Base-by-base conservation (phyloP, 2,797 vertebrate genomes). In the Phoebastria nigripes region DNA sequence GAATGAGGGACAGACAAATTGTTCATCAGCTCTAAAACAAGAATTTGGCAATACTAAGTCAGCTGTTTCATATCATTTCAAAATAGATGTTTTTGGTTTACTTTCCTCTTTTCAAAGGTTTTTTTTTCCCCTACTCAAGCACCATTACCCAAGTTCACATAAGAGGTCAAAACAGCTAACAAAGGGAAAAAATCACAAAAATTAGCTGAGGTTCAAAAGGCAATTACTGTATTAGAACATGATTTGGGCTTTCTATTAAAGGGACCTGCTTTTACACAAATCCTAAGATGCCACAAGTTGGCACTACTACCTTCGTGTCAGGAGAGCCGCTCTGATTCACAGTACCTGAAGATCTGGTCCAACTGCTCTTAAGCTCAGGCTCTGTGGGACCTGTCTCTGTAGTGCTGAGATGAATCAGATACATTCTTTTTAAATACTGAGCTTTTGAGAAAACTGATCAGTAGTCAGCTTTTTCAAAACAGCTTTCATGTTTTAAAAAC, bases 1-100 rank as follows among this genome's bases (percentile, higher is more conserved):
- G 16, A 80, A 73, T 87, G 73, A 52, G 16, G 52, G 35, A 71
- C 18, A 67, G 63, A 67, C 55, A 82, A 87, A 79, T 82, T 73
- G 71, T 82, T 89, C 74, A 77, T 80, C 51, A 84, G 52, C 28
- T 90, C 67, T 92, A 65, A 84, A 92, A 8, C 39, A 87, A 62
- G 83, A 55, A 89, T 93, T 94, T 93, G 49, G 88, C 88, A 96
- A 92, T 92, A 73, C 47, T 29, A 78, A 76, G 77, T 89, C 94
- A 95, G 83, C 67, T 90, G 77, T 87, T 93, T 71, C 41, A 4
- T 63, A 80, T 78, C 0, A 89, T 95, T 93, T 95, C 93, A 94
- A 92, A 96, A 94, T 77, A 87, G 49, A 77, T 33, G 35, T 0
- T 3, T 70, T 90, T 77, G 11, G 24, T 77, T 94, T 89, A 69